Evolutionary conservation across 2,888 invertebrate genomes (phyloP), one percentile per base, ranked within the genome.

Genomic region (Digitonthophagus gazella): DNA sequence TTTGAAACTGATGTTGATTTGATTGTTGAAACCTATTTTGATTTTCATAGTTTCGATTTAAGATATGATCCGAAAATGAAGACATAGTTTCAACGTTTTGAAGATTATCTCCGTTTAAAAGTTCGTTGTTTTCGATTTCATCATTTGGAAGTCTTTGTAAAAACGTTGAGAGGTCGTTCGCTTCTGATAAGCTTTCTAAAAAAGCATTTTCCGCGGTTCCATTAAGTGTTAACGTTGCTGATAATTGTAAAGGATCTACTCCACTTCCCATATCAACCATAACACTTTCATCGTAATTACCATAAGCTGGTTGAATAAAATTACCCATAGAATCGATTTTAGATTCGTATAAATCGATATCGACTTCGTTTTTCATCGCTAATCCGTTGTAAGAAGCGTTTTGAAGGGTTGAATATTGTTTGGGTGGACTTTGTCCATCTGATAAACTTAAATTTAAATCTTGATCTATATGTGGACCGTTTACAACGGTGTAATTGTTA

Each of bases 241-340:
- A 90, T 80, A 95, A 93, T 77, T 93, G 93, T 64, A 93, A 84
- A 22, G 93, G 93, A 82, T 94, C 93, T 55, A 93, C 92, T 0
- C 90, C 89, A 19, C 89, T 88, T 54, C 90, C 90, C 85, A 93
- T 89, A 78, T 93, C 93, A 11, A 93, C 92, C 86, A 94, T 93
- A 88, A 95, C 93, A 3, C 92, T 90, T 75, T 92, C 92, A 74
- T 91, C 91, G 76, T 92, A 93, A 75, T 86, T 86, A 55, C 86
- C 86, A 73, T 86, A 86, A 8, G 84, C 82, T 55, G 87, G 86
- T 74, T 88, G 85, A 56, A 85, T 84, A 71, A 88, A 84, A 70
- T 90, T 89, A 74, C 85, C 86, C 80, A 88, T 87, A 71, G 85
- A 84, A 78, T 92, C 92, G 73, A 93, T 85, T 83, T 93, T 93